Percentiles rank a stretch among this genome's conserved stretches.
Evolutionary conservation across 2,797 vertebrate genomes (phyloP).

Genomic region (Mus spretus): DNA sequence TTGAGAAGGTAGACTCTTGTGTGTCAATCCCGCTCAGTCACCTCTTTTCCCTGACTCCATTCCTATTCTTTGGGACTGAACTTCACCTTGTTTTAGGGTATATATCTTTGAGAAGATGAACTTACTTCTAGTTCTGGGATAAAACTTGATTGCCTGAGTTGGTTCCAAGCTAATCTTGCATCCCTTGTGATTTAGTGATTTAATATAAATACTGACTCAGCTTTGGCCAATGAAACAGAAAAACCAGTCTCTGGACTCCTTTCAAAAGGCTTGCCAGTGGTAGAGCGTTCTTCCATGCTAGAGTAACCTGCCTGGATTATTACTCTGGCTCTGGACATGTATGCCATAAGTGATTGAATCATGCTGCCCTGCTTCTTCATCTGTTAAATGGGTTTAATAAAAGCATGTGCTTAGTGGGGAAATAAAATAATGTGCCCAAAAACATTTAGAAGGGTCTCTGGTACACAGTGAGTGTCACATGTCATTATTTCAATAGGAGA

Average conservation of each 20-base stretch:
- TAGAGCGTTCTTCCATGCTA: not conserved
- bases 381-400: not conserved
- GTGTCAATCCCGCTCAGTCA: not conserved
- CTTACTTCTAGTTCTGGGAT: not conserved
- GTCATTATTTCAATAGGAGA: not conserved
- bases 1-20: not conserved
- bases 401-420: not conserved
- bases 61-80: not conserved
- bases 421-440: not conserved
- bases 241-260: not conserved
- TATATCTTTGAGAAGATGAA: not conserved
- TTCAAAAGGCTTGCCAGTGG: not conserved
- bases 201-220: not conserved
- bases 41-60: not conserved
- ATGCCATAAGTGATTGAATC: not conserved
- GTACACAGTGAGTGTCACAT: not conserved
- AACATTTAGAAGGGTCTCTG: not conserved
- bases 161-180: not conserved
- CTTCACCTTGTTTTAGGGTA: not conserved
- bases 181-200: not conserved
- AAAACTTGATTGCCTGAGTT: not conserved
- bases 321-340: not conserved
- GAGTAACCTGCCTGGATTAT: not conserved
- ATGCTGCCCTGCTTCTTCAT: conserved; percentile 11
- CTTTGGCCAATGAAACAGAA: not conserved